These are phyloP conservation scores for Teleogryllus occipitalis DNA, from an alignment of 1,140 invertebrate species.

Conservation along the genomic window DNA sequence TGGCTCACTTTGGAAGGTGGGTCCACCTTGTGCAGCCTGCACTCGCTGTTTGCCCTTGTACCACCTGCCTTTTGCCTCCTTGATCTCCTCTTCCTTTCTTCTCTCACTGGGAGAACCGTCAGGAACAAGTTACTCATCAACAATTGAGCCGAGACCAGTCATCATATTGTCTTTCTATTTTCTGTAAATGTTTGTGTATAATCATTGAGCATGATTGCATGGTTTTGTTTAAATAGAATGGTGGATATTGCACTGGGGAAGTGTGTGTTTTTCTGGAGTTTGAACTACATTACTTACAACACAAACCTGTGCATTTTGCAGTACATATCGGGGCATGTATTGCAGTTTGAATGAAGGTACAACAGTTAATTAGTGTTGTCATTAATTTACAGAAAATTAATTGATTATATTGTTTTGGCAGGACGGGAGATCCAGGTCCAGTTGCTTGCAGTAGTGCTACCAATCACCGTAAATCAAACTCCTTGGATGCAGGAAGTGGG, in stretches of 20 bases:
- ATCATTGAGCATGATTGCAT: neutral
- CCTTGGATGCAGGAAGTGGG: conserved; percentile 56
- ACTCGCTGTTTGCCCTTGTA: neutral
- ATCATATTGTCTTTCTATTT: neutral
- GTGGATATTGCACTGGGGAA: neutral
- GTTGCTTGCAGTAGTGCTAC: conserved; percentile 27
- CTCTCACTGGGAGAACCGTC: neutral
- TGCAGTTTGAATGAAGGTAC: no score
- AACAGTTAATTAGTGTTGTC: no score
- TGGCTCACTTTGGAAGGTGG: conserved; percentile 37
- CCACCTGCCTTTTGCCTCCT: neutral
- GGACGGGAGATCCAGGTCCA: conserved; percentile 1
- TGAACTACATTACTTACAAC: no score
- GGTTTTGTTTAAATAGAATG: neutral
- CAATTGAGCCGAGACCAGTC: neutral
- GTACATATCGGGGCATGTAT: no score
- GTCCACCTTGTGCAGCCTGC: conserved; percentile 26
- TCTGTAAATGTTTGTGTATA: neutral
- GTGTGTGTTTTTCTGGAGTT: no score
- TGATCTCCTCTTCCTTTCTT: neutral
- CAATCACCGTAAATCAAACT: conserved; percentile 71
- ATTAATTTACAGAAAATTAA: no score
- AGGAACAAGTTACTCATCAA: neutral
- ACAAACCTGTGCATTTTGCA: no score
- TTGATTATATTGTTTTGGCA: neutral